These are phyloP conservation scores for Drosophila eugracilis DNA, from an alignment of 1,140 invertebrate species.

Conservation along the genomic window DNA sequence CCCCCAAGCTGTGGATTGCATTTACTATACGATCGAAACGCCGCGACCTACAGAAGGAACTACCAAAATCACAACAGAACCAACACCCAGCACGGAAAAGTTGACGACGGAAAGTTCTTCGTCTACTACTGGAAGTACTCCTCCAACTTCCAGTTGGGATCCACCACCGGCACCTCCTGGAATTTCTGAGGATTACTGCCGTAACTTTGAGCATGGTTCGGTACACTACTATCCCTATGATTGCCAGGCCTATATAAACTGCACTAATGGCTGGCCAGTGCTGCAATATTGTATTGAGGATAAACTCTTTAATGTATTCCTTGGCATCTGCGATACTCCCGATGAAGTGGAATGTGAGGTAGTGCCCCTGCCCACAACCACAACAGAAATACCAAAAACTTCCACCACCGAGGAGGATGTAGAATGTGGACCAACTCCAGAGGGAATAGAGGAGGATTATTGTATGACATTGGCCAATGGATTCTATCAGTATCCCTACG, in stretches of 20 bases:
- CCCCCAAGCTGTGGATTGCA: constrained; percentile 52
- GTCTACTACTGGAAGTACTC: constrained; percentile 2
- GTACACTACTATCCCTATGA: constrained; percentile 65
- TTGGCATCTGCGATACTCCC: constrained; percentile 71
- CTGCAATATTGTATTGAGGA: constrained; percentile 59
- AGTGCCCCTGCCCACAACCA: constrained; percentile 47
- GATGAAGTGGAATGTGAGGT: constrained; percentile 59
- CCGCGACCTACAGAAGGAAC: constrained; percentile 35
- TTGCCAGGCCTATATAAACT: constrained; percentile 75
- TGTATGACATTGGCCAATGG: constrained; percentile 51
- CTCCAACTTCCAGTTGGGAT: constrained; percentile 52
- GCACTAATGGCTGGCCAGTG: constrained; percentile 61
- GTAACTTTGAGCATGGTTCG: constrained; percentile 20
- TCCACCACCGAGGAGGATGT: constrained; percentile 38
- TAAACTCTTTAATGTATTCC: constrained; percentile 55
- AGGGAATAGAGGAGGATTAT: constrained; percentile 36
- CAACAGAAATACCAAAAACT: constrained; percentile 4
- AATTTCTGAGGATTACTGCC: constrained; percentile 44
- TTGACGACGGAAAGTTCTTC: not conserved
- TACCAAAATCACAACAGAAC: constrained; percentile 8
- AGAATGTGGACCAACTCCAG: constrained; percentile 37
- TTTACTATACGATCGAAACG: constrained; percentile 38
- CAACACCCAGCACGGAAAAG: constrained; percentile 3
- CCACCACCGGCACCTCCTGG: constrained; percentile 54
- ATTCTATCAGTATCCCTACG: constrained; percentile 60